Evolutionary conservation across 2,797 vertebrate genomes (phyloP).

Genomic region (Martes flavigula): DNA sequence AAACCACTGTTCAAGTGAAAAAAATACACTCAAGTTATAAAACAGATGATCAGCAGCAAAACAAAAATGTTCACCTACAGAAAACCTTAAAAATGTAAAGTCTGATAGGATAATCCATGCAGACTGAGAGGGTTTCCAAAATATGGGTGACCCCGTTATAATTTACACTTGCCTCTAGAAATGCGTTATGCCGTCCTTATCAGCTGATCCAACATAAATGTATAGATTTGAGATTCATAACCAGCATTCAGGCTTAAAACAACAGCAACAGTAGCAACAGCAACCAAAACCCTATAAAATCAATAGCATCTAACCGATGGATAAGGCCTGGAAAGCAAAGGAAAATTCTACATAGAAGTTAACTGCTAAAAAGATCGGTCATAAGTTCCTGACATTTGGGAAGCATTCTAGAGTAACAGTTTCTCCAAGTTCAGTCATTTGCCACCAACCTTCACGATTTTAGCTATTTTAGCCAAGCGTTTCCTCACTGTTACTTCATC

Average conservation of each 20-base stretch:
- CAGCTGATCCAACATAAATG: not conserved
- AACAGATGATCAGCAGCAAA: not conserved
- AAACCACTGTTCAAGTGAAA: not conserved
- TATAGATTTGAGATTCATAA: not conserved
- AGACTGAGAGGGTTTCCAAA: constrained; percentile 37
- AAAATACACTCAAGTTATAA: not conserved
- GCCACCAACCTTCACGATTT: not conserved
- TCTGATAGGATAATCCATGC: not conserved
- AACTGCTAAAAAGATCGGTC: not conserved
- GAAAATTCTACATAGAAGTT: not conserved
- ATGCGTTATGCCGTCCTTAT: not conserved
- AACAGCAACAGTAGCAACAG: not conserved
- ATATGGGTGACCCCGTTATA: not conserved
- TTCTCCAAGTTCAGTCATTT: not conserved
- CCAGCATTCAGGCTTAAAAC: not conserved
- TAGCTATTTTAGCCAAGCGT: not conserved
- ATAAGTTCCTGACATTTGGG: not conserved
- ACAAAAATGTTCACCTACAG: not conserved
- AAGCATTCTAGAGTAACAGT: not conserved
- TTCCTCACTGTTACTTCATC: not conserved
- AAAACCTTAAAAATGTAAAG: constrained; percentile 4
- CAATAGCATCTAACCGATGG: not conserved
- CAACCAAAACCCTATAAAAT: not conserved
- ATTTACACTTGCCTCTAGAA: not conserved
- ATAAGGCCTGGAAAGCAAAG: not conserved